These are phyloP conservation scores for Drosophila suboccidentalis DNA, from an alignment of 2,888 invertebrate genomes.

Conservation along the genomic window DNA sequence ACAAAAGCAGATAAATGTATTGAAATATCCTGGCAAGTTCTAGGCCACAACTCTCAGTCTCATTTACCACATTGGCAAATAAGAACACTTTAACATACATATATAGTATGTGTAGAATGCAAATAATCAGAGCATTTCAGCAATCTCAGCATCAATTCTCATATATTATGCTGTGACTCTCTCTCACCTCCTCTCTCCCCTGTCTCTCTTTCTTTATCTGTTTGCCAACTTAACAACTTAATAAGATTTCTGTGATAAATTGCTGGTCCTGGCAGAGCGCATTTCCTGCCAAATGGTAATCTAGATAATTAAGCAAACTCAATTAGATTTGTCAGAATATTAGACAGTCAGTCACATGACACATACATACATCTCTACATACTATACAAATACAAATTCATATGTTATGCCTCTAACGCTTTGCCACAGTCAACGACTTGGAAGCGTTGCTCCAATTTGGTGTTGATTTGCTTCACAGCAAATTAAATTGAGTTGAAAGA, in stretches of 20 bases:
- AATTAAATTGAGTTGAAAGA: slow-evolving; percentile 42
- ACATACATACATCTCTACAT: slow-evolving; percentile 2
- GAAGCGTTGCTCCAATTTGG: slow-evolving; percentile 33
- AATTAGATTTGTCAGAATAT: slow-evolving; percentile 70
- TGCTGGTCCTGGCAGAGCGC: slow-evolving; percentile 35
- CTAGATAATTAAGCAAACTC: slow-evolving; percentile 76
- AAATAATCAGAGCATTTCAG: slow-evolving; percentile 12
- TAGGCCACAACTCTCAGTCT: slow-evolving; percentile 12
- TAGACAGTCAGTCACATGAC: slow-evolving; percentile 39
- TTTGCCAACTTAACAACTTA: slow-evolving; percentile 46
- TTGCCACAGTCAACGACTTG: slow-evolving; percentile 24
- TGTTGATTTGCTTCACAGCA: slow-evolving; percentile 47
- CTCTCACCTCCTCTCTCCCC: background rate
- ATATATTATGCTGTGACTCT: slow-evolving; percentile 35
- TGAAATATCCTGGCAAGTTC: slow-evolving; percentile 21
- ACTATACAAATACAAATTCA: slow-evolving; percentile 9
- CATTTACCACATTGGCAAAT: slow-evolving; percentile 27
- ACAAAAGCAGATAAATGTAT: background rate
- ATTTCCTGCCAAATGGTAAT: slow-evolving; percentile 63
- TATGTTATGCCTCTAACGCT: slow-evolving; percentile 4
- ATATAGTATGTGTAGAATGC: background rate
- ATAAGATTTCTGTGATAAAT: slow-evolving; percentile 62
- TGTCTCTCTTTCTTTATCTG: slow-evolving; percentile 6
- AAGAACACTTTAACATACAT: background rate
- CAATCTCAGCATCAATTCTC: slow-evolving; percentile 44